Percentiles rank a stretch among this genome's conserved stretches.
phyloP scores from a whole-genome alignment of 2,888 invertebrate species.

The Rotaria macrura region DNA sequence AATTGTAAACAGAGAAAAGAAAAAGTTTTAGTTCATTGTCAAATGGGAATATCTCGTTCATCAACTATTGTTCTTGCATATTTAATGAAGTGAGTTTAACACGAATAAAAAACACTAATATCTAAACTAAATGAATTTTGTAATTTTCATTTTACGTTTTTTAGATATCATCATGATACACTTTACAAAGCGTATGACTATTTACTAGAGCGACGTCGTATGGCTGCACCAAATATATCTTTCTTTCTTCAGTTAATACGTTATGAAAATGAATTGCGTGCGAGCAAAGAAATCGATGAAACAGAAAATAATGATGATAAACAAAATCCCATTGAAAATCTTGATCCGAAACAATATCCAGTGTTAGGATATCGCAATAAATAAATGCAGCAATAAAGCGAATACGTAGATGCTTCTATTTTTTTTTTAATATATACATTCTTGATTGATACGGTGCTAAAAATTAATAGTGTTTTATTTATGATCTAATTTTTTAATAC shows the following conservation, averaged over 20 bases:
- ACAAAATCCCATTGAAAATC: neutral
- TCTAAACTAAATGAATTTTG: neutral
- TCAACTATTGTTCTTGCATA: neutral
- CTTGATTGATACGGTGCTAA: neutral
- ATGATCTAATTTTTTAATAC: no score
- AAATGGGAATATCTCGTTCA: conserved; percentile 1
- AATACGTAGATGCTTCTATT: no score
- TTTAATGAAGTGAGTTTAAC: conserved; percentile 8
- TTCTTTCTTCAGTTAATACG: neutral
- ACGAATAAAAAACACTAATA: no score
- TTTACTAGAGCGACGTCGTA: neutral
- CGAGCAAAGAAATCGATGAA: neutral
- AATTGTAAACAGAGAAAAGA: neutral
- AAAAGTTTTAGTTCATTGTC: neutral
- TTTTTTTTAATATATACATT: no score
- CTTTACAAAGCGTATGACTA: neutral
- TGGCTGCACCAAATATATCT: neutral
- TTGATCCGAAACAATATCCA: neutral
- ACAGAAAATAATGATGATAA: neutral
- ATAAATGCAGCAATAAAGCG: no score
- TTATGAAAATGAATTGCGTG: neutral
- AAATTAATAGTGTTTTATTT: no score
- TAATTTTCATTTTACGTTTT: neutral
- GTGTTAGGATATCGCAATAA: no score
- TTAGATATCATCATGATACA: conserved; percentile 4